Conservation (phyloP, 2,888 invertebrate species). For the Microdon myrmicae region DNA sequence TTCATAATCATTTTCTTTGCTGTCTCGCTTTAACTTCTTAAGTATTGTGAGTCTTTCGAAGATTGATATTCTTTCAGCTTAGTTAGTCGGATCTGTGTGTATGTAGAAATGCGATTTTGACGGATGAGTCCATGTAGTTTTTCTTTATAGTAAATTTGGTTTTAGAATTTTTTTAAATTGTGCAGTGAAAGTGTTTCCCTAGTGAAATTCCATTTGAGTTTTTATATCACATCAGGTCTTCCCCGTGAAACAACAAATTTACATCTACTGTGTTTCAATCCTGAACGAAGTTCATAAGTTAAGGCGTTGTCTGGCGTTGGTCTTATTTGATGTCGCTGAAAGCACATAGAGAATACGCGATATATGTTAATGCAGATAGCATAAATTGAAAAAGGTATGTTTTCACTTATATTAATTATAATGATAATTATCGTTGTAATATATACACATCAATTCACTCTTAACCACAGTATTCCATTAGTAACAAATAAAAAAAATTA, state of each 20-base stretch:
- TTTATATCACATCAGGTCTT: background rate
- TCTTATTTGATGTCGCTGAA: conserved; percentile 19
- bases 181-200: conserved; percentile 26
- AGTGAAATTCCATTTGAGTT: conserved; percentile 5
- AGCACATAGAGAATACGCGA: conserved; percentile 8
- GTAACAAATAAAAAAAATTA: too few species aligned
- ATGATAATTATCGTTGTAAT: too few species aligned
- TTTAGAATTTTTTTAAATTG: conserved; percentile 13
- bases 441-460: too few species aligned
- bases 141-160: conserved; percentile 18
- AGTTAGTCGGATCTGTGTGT: too few species aligned
- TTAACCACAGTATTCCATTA: too few species aligned
- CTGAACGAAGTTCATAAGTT: conserved; percentile 15
- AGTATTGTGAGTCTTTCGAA: too few species aligned
- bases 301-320: conserved; percentile 41
- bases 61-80: too few species aligned
- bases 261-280: background rate
- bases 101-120: too few species aligned
- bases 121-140: conserved; percentile 27
- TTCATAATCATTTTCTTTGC: too few species aligned
- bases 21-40: conserved; percentile 4
- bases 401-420: background rate
- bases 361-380: conserved; percentile 29
- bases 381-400: conserved; percentile 12
- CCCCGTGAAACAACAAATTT: background rate